Percentiles rank a stretch among this genome's conserved stretches.
Evolutionary conservation across 2,797 vertebrate genomes (phyloP).

Genomic region (Microctenopoma stevenorrisi): DNA sequence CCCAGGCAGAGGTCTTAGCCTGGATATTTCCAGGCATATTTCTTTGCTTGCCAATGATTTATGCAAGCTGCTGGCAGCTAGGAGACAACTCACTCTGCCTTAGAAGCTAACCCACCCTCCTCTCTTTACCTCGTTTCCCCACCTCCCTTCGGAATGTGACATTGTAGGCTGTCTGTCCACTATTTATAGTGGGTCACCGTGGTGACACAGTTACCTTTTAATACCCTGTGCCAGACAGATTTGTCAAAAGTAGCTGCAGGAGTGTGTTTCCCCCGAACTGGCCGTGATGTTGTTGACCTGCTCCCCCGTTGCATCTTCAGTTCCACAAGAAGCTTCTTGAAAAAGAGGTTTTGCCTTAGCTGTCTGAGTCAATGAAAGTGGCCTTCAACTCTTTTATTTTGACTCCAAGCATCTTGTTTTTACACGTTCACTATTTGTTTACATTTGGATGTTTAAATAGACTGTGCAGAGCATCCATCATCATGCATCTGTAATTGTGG

Average conservation of each 20-base stretch:
- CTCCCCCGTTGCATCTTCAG: background rate
- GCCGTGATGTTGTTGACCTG: conserved; percentile 15
- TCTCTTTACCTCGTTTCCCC: conserved; percentile 62
- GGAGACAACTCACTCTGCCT: conserved; percentile 71
- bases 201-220: conserved; percentile 84
- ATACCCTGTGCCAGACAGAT: conserved; percentile 66
- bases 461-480: conserved; percentile 59
- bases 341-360: conserved; percentile 1
- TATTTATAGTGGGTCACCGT: conserved; percentile 84
- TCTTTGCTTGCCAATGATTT: conserved; percentile 74
- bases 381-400: conserved; percentile 25
- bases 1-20: conserved; percentile 43
- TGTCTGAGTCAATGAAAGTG: conserved; percentile 15
- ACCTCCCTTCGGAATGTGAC: conserved; percentile 81
- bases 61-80: conserved; percentile 76
- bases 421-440: conserved; percentile 67
- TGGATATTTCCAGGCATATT: conserved; percentile 76
- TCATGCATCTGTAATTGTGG: conserved; percentile 71
- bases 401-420: conserved; percentile 45
- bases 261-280: conserved; percentile 18
- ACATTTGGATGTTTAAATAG: conserved; percentile 62
- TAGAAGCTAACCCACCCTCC: conserved; percentile 57
- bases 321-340: conserved; percentile 11
- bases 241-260: conserved; percentile 21
- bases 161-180: conserved; percentile 78